These are phyloP conservation scores for Cotesia congregata DNA, from an alignment of 2,888 invertebrate species.

Conservation along the genomic window DNA sequence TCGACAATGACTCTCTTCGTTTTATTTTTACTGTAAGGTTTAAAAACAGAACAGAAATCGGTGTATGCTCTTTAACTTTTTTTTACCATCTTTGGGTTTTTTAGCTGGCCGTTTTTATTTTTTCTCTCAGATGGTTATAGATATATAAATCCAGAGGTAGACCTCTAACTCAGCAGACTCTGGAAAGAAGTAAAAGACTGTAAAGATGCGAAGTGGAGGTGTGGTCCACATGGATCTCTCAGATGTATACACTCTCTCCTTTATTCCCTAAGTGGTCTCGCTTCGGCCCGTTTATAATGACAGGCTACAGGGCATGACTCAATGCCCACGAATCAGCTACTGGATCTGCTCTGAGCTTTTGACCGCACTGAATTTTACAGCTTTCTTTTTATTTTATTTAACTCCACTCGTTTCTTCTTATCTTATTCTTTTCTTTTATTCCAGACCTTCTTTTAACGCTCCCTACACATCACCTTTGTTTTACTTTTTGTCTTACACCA, in stretches of 20 bases:
- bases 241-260: conserved; percentile 11
- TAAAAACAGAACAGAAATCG: background rate
- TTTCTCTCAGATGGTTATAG: background rate
- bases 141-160: background rate
- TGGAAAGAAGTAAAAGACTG: background rate
- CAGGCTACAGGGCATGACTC: conserved; percentile 55
- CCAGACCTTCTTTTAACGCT: conserved; percentile 1
- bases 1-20: background rate
- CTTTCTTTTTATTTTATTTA: conserved; percentile 18
- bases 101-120: background rate
- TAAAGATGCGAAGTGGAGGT: conserved; percentile 14
- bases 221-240: conserved; percentile 17
- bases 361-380: conserved; percentile 11
- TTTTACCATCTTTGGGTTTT: background rate
- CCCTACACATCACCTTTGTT: conserved; percentile 20
- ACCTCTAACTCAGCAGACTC: background rate
- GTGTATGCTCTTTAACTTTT: background rate
- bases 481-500: conserved; percentile 7
- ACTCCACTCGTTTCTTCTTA: conserved; percentile 27
- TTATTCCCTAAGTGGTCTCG: conserved; percentile 55
- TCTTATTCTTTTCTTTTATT: conserved; percentile 21
- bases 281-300: conserved; percentile 53
- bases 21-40: background rate
- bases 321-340: conserved; percentile 58
- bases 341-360: conserved; percentile 44